Evolutionary conservation across 2,113 vertebrate genomes (phyloP), one percentile per base, ranked within the genome.

Genomic region (Misgurnus mizolepis): DNA sequence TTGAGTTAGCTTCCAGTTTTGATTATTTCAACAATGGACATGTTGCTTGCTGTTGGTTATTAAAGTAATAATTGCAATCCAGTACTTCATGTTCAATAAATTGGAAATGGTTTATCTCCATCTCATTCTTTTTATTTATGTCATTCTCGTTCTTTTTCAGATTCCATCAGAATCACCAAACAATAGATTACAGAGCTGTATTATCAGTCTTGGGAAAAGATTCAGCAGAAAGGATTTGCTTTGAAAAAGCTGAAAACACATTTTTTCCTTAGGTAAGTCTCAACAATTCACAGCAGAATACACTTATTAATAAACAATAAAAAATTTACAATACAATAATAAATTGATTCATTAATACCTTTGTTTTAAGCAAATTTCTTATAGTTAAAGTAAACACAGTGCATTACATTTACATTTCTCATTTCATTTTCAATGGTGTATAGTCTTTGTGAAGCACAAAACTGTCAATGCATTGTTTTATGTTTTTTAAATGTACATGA

Each of bases 31-130:
- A 7, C 18, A 58, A n/a, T 58, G 7, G 55, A 58, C 6, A 58
- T 18, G 55, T 58, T 58, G 55, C 5, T 18, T 58, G 55, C 55
- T 61, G 41, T 40, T 45, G 40, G 60, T 75, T 75, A 62, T 75
- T 7, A 64, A 34, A 17, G 40, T 47, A 61, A 10, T 75, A 39
- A 75, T 49, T 75, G 18, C 6, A 75, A 27, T 15, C 22, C 3
- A 64, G 43, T 45, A 3, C 41, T 64, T 75, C 43, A 64, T 62
- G 62, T 34, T 27, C 22, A 75, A 62, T 49, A 12, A 75, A 75
- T 1, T 22, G 22, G 22, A 22, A 22, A 22, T 22, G 22, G 22
- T 22, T 34, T n/a, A 60, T 15, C 11, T 60, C n/a, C n/a, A 45
- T 45, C 55, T 27, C 18, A 47, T 49, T 61, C 1, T 64, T 43